Base-by-base conservation (phyloP, 2,797 vertebrate genomes). In the Neoniphon sammara region DNA sequence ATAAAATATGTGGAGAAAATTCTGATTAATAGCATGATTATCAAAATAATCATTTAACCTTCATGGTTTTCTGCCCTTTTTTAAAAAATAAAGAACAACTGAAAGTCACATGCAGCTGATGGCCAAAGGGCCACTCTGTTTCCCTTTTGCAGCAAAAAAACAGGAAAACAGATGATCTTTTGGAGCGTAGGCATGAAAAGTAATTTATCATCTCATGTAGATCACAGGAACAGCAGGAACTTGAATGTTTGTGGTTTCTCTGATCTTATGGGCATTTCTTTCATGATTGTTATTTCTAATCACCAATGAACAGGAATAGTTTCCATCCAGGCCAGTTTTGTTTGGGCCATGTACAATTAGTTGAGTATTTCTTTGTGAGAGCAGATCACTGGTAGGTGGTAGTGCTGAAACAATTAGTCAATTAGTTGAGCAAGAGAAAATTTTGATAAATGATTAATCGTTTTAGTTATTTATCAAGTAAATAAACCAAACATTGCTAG, bases 221-320 rank as follows among this genome's bases (percentile, higher is more conserved):
- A 44, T 31, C 54, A 56, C 15, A 14, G 7, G 8, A 57, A 34
- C 15, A 34, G 17, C 10, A 15, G 30, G 4, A 15, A 27, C 30
- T 56, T 57, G 55, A n/a, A 2, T 9, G 17, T 2, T 8, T 34
- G 17, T 34, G 20, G 6, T 17, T 57, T 34, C 30, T n/a, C 30
- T 57, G 55, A 57, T 27, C 55, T 57, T 34, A 57, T 31, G 30
- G 27, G 14, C 54, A 56, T 57, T n/a, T 21, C 2, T 50, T 50
- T 18, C 15, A 50, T 21, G 9, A 49, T n/a, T 49, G n/a, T 50
- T 49, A 49, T 49, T 49, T 21, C 7, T 20, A 21, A 11, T 50
- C 8, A 21, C n/a, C 46, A 47, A 47, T 17, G 3, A n/a, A n/a
- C 17, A 7, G 36, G 1, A 12, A 39, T 39, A 39, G 36, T 39